phyloP scores from a whole-genome alignment of 2,888 invertebrate species.

The Chymomyza fuscimana region DNA sequence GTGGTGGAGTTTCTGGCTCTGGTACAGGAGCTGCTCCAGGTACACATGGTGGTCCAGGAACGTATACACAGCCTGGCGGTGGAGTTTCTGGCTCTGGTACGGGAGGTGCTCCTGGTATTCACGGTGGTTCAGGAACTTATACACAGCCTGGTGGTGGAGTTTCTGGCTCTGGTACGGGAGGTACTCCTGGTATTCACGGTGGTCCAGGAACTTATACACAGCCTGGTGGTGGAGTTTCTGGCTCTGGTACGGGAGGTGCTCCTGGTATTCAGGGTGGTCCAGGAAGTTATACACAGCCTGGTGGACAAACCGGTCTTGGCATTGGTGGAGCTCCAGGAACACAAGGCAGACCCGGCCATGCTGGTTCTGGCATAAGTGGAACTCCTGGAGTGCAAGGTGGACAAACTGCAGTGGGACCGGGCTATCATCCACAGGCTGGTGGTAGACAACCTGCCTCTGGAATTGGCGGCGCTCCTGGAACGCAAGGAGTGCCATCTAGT shows the following conservation, averaged over 20 bases:
- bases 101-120: too few species aligned
- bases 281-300: slow-evolving; percentile 20
- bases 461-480: slow-evolving; percentile 25
- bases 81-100: slow-evolving; percentile 17
- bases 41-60: slow-evolving; percentile 23
- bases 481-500: slow-evolving; percentile 28
- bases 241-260: slow-evolving; percentile 1
- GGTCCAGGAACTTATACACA: slow-evolving; percentile 19
- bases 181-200: too few species aligned
- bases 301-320: slow-evolving; percentile 16
- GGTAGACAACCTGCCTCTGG: slow-evolving; percentile 5
- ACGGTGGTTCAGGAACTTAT: slow-evolving; percentile 6
- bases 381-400: slow-evolving; percentile 10
- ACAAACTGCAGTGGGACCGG: neutral
- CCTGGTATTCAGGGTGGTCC: too few species aligned
- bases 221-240: slow-evolving; percentile 24
- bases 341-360: slow-evolving; percentile 18
- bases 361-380: slow-evolving; percentile 12
- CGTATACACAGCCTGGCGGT: slow-evolving; percentile 22
- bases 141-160: slow-evolving; percentile 27
- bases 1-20: slow-evolving; percentile 22
- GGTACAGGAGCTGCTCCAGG: slow-evolving; percentile 20
- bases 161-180: slow-evolving; percentile 10
- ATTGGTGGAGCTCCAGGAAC: slow-evolving; percentile 7
- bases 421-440: slow-evolving; percentile 7